phyloP scores from a whole-genome alignment of 1,140 invertebrate genomes.

The Planococcus citri region DNA sequence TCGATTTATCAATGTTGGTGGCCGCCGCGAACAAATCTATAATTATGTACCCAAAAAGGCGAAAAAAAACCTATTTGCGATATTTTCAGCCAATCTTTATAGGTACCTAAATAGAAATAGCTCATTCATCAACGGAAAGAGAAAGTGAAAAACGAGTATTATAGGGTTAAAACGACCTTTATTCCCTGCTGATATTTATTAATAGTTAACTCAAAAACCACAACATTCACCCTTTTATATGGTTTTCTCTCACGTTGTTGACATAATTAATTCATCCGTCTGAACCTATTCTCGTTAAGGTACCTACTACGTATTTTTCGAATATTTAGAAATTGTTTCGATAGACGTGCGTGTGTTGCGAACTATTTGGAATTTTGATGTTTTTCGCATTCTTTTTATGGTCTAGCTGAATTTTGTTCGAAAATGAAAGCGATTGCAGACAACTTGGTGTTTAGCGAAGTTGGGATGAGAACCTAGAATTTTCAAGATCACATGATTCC shows the following conservation, averaged over 20 bases:
- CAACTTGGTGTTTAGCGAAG: too few relatives aligned
- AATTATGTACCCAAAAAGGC: too few relatives aligned
- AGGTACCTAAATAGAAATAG: neutral
- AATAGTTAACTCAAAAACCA: neutral
- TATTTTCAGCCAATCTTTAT: neutral
- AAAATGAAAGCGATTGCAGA: too few relatives aligned
- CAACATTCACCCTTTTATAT: neutral
- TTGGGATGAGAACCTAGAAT: too few relatives aligned
- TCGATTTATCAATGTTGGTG: neutral
- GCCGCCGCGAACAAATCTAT: neutral
- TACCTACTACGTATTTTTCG: too few relatives aligned
- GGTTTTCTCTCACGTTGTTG: slow-evolving; percentile 1
- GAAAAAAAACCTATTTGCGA: neutral
- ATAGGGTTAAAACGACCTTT: neutral
- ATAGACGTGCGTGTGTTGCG: too few relatives aligned
- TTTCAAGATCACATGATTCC: too few relatives aligned
- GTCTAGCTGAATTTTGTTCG: too few relatives aligned
- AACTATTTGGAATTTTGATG: neutral
- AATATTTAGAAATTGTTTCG: too few relatives aligned
- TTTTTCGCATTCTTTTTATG: neutral
- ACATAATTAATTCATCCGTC: neutral
- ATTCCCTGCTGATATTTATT: neutral
- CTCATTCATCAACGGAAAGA: neutral
- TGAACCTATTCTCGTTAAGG: neutral
- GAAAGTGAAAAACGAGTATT: neutral